Percentiles rank a stretch among this genome's conserved stretches.
Conservation (phyloP, 2,113 vertebrate species). For the Sterrhoptilus dennistouni region DNA sequence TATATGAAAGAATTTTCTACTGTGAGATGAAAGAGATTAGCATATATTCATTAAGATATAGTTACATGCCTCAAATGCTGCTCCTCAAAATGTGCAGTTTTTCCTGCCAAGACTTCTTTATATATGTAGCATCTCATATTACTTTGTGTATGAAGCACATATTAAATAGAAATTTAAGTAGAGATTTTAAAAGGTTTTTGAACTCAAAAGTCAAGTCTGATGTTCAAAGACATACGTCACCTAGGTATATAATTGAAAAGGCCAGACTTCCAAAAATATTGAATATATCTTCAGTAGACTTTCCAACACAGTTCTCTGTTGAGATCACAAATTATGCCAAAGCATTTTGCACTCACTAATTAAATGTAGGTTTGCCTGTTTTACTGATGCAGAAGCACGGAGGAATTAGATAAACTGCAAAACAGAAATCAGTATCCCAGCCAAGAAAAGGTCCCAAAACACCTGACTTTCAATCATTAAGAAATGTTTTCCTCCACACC, state of each 20-base stretch:
- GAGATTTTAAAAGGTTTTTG: neutral
- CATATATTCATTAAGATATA: neutral
- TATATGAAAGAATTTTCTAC: neutral
- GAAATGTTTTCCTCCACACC: neutral
- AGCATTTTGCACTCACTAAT: neutral
- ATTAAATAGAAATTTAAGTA: neutral
- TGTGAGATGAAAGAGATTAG: neutral
- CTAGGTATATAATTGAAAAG: neutral
- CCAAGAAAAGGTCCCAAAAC: neutral
- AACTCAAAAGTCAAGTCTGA: neutral
- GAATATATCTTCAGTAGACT: neutral
- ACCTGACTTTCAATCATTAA: neutral
- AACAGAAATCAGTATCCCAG: neutral
- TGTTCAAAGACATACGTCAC: neutral
- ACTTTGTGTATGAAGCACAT: neutral
- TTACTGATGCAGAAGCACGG: neutral
- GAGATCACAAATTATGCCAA: neutral
- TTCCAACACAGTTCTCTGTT: neutral
- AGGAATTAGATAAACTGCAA: neutral
- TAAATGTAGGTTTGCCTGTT: neutral
- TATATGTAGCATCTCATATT: neutral
- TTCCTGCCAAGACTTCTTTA: neutral
- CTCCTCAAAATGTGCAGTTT: neutral
- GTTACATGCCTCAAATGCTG: neutral
- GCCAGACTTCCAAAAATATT: neutral